Evolutionary conservation across 2,888 invertebrate species (phyloP), one percentile per base, ranked within the genome.

Genomic region (Zaprionus bogoriensis): DNA sequence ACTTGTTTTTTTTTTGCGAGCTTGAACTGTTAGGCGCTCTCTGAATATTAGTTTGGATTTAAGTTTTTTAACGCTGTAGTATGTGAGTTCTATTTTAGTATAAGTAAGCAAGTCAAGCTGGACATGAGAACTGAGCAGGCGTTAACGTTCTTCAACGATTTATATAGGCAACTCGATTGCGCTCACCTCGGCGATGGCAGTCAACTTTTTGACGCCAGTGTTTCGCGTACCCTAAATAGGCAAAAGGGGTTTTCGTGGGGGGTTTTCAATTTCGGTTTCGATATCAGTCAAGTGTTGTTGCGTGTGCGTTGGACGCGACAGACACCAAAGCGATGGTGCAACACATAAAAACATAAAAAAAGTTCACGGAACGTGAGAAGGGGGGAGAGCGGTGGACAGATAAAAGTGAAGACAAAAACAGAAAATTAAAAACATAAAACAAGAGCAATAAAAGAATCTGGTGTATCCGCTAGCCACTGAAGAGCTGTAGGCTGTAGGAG

Each of bases 131-230:
- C n/a, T n/a, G n/a, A n/a, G n/a, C n/a, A n/a, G n/a, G n/a, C n/a
- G n/a, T n/a, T n/a, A n/a, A n/a, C n/a, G n/a, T n/a, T n/a, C n/a
- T n/a, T n/a, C n/a, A n/a, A n/a, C n/a, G 27, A 27, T 9, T 27
- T 27, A 10, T 7, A 39, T 17, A 59, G 62, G 42, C 67, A 71
- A 78, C 72, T 50, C 52, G 55, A 46, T 50, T 53, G 14, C 3
- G 89, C 91, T 91, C 91, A 91, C 91, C 91, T 91, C 91, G 73
- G 85, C 85, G 70, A 87, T 89, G 78, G 88, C 87, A 87, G 80
- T 89, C 81, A 89, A 86, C 79, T 87, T 89, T 87, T 87, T 89
- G 76, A 85, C 80, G 81, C 89, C 90, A 78, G 87, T 89, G 81
- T 87, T 88, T 70, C 86, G 89, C 84, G 90, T 81, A 72, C 90